Conservation (phyloP, 1,140 invertebrate species). For the Papilio helenus region DNA sequence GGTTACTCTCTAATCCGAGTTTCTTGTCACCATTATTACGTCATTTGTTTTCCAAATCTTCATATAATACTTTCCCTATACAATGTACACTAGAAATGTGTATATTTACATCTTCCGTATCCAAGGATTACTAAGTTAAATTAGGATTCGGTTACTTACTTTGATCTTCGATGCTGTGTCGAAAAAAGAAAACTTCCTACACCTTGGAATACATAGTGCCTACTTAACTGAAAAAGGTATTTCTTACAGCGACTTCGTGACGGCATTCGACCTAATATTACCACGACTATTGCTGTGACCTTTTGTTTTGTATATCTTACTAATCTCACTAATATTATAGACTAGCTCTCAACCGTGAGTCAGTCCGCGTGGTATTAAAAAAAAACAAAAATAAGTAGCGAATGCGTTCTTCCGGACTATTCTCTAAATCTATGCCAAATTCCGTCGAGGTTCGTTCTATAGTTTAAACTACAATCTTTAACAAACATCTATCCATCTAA, state of each 20-base stretch:
- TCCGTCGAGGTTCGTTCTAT: too few species aligned
- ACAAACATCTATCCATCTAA: too few species aligned
- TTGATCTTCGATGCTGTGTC: conserved; percentile 13
- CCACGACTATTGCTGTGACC: neutral
- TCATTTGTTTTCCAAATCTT: neutral
- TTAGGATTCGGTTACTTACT: conserved; percentile 24
- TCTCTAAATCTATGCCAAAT: too few species aligned
- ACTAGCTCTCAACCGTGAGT: too few species aligned
- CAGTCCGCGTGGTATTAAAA: too few species aligned
- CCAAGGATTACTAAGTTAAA: conserved; percentile 17
- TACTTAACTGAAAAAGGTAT: conserved; percentile 23
- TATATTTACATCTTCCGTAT: neutral
- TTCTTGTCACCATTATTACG: neutral
- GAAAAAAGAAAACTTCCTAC: conserved; percentile 20
- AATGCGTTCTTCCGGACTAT: too few species aligned
- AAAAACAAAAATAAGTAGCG: too few species aligned
- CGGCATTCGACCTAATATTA: neutral
- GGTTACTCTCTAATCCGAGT: too few species aligned
- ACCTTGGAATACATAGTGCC: conserved; percentile 19
- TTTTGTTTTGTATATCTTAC: conserved; percentile 5
- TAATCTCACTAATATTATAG: too few species aligned
- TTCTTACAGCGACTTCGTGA: conserved; percentile 1
- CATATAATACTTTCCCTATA: neutral
- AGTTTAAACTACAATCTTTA: too few species aligned
- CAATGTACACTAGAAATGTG: neutral